phyloP scores from a whole-genome alignment of 2,113 vertebrate species.

The Thalassoma bifasciatum region DNA sequence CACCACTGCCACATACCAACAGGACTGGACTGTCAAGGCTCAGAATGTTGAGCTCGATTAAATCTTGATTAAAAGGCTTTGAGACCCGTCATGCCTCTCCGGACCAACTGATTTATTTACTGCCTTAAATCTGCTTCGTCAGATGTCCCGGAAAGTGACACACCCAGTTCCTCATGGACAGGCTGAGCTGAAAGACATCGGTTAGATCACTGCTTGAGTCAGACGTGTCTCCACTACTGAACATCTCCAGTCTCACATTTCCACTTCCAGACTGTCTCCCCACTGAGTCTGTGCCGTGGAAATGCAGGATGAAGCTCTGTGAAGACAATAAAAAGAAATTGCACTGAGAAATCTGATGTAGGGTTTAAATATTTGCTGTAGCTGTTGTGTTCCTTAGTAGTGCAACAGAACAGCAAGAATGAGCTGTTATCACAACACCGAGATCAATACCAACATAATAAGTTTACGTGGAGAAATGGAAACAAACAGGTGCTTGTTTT shows the following conservation, averaged over 20 bases:
- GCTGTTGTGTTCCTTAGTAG: background rate
- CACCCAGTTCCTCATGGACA: slow-evolving; percentile 47
- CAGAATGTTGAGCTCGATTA: slow-evolving; percentile 48
- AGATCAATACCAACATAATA: background rate
- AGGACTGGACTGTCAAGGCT: slow-evolving; percentile 27
- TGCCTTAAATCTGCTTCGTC: slow-evolving; percentile 27
- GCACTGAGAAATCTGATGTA: background rate
- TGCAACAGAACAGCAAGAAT: background rate
- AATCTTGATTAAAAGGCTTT: slow-evolving; percentile 15
- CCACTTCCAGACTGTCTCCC: slow-evolving; percentile 4
- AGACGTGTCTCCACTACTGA: slow-evolving; percentile 30
- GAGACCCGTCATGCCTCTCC: slow-evolving; percentile 21
- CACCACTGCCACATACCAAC: slow-evolving; percentile 34
- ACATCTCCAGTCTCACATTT: slow-evolving; percentile 31
- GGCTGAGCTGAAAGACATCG: slow-evolving; percentile 17
- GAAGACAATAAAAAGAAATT: slow-evolving; percentile 20
- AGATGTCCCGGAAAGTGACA: slow-evolving; percentile 38
- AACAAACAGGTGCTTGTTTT: background rate
- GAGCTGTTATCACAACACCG: background rate
- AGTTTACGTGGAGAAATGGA: background rate
- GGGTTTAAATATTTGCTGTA: background rate
- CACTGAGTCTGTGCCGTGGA: background rate
- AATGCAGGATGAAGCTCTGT: slow-evolving; percentile 5
- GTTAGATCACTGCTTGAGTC: slow-evolving; percentile 56
- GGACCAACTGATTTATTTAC: slow-evolving; percentile 19